A percentile compares a stretch with the other conserved stretches of the same genome.
Conservation (phyloP, 2,113 vertebrate species). For the Mesoclemmys tuberculata region DNA sequence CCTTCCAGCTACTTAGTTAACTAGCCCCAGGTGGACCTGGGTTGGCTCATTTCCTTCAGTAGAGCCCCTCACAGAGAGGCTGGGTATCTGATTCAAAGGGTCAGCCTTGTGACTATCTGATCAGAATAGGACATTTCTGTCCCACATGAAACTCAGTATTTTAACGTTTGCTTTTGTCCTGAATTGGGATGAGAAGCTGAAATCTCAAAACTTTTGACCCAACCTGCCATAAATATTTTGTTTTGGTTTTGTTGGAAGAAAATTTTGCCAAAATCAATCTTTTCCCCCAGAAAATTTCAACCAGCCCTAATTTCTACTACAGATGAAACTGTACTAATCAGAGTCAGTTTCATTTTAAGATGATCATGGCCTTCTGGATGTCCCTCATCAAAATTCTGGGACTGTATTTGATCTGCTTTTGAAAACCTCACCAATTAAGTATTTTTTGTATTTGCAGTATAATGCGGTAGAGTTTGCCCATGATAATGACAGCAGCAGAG, state of each 20-base stretch:
- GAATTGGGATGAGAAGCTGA: not conserved
- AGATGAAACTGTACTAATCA: fast-evolving
- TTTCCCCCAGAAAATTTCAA: not conserved
- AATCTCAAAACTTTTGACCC: not conserved
- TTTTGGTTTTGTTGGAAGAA: not conserved
- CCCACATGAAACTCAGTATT: not conserved
- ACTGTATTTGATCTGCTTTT: not conserved
- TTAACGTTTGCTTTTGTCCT: not conserved
- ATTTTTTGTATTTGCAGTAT: not conserved
- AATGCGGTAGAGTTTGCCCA: not conserved
- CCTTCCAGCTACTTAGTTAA: not conserved
- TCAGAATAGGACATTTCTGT: not conserved
- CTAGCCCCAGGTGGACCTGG: not conserved
- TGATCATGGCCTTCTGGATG: not conserved
- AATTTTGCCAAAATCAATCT: not conserved
- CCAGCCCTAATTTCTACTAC: not conserved
- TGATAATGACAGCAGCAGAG: not conserved
- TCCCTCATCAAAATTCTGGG: not conserved
- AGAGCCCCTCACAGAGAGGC: not conserved
- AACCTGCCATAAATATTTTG: not conserved
- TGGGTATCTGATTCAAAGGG: no score
- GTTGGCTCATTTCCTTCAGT: not conserved
- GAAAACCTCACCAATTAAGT: not conserved
- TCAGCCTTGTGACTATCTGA: not conserved
- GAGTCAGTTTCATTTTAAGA: not conserved